Percentiles rank a stretch among this genome's conserved stretches.
These are phyloP conservation scores for Sinella curviseta DNA, from an alignment of 1,140 invertebrate genomes.

Conservation along the genomic window DNA sequence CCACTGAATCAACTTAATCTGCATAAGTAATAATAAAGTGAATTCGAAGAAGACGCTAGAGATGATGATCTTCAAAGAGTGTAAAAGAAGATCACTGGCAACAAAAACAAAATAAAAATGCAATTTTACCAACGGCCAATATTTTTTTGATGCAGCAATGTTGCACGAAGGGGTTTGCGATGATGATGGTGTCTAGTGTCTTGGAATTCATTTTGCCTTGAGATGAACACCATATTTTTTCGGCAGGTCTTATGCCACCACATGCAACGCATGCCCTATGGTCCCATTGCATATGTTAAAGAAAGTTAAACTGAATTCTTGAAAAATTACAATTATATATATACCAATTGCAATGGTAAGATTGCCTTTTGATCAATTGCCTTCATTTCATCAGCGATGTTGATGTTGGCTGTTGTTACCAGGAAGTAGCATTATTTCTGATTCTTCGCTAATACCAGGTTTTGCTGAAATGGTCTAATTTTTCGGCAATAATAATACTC, in stretches of 20 bases:
- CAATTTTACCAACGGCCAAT: too few relatives aligned
- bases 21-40: conserved; percentile 23
- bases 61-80: too few relatives aligned
- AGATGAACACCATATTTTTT: neutral
- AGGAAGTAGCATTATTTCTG: neutral
- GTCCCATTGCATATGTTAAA: neutral
- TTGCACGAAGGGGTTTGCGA: neutral
- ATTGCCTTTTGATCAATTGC: neutral
- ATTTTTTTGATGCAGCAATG: too few relatives aligned
- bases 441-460: neutral
- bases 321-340: neutral
- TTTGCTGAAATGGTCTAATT: neutral
- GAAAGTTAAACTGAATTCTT: neutral
- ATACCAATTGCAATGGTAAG: neutral
- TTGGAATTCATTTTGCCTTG: neutral
- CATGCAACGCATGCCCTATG: neutral
- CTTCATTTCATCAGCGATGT: neutral
- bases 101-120: neutral
- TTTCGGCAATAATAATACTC: neutral
- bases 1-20: conserved; percentile 8
- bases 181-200: neutral
- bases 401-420: neutral
- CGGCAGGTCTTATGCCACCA: neutral
- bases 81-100: neutral
- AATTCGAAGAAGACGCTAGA: too few relatives aligned